Evolutionary conservation across 1,140 invertebrate species (phyloP).

Genomic region (Daktulosphaira vitifoliae): DNA sequence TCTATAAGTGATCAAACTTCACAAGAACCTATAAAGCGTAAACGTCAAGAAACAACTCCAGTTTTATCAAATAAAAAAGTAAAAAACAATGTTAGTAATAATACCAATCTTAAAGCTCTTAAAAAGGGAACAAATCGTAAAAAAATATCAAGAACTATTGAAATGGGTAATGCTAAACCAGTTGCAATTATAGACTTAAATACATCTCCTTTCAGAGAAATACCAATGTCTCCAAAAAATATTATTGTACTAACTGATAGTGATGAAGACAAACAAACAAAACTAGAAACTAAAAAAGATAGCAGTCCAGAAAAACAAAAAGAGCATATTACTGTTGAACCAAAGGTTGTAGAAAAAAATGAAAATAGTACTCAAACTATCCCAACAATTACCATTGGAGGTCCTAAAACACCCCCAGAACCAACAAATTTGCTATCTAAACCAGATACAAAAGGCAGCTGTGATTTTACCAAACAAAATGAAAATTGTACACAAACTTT

Average conservation of each 20-base stretch:
- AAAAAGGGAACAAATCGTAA: conserved; percentile 45
- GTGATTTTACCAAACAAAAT: conserved; percentile 50
- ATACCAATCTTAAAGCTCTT: conserved; percentile 46
- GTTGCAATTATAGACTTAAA: conserved; percentile 78
- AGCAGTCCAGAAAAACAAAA: conserved; percentile 24
- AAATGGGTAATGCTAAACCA: conserved; percentile 48
- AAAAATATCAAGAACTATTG: conserved; percentile 28
- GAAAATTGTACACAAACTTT: conserved; percentile 36
- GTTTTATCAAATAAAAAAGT: neutral
- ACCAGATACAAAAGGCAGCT: conserved; percentile 50
- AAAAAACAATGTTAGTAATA: conserved; percentile 42
- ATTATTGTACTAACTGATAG: conserved; percentile 74
- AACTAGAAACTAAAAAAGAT: conserved; percentile 17
- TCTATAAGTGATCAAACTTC: neutral
- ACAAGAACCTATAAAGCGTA: conserved; percentile 21
- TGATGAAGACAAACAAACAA: conserved; percentile 51
- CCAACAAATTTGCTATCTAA: conserved; percentile 62
- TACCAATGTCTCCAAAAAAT: conserved; percentile 66
- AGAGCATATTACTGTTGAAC: conserved; percentile 10
- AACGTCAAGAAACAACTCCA: conserved; percentile 7
- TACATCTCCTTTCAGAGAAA: conserved; percentile 69
- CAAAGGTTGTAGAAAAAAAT: conserved; percentile 25
- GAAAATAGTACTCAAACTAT: conserved; percentile 34
- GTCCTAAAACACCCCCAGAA: conserved; percentile 66
- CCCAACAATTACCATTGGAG: conserved; percentile 40